These are phyloP conservation scores for Myotis davidii DNA, from an alignment of 2,113 vertebrate species.

Conservation along the genomic window DNA sequence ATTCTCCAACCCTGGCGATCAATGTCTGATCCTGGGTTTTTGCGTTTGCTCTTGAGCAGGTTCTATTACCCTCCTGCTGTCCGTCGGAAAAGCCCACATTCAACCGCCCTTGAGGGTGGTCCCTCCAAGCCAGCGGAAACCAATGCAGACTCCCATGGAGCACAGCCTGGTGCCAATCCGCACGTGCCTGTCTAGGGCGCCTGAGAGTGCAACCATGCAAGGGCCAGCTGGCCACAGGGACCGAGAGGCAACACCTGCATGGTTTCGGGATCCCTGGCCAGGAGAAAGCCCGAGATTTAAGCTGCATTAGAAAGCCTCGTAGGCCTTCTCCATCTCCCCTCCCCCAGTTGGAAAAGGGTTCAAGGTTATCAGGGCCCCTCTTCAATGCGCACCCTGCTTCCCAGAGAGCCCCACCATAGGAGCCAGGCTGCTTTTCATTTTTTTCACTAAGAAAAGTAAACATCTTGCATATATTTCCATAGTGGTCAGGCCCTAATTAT, in stretches of 20 bases:
- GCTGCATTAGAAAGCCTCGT: rapidly evolving
- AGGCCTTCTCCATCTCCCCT: background rate
- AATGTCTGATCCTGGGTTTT: background rate
- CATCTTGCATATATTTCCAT: slow-evolving; percentile 28
- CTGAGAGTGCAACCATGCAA: background rate
- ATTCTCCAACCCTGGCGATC: background rate
- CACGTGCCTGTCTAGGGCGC: background rate
- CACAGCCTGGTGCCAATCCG: rapidly evolving
- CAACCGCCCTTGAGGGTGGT: rapidly evolving
- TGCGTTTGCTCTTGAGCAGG: background rate
- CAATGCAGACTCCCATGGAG: background rate
- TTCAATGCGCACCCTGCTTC: background rate
- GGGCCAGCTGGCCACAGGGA: background rate
- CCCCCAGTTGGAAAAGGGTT: background rate
- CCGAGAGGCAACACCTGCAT: background rate
- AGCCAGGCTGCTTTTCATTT: background rate
- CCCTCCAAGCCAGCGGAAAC: background rate
- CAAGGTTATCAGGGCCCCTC: background rate
- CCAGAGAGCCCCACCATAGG: background rate
- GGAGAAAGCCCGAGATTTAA: background rate
- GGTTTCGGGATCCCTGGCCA: rapidly evolving
- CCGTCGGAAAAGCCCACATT: background rate
- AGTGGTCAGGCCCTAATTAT: background rate
- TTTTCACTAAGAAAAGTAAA: slow-evolving; percentile 44
- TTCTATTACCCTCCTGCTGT: background rate